Base-by-base conservation (phyloP, 2,888 invertebrate species). In the Leucoma salicis region DNA sequence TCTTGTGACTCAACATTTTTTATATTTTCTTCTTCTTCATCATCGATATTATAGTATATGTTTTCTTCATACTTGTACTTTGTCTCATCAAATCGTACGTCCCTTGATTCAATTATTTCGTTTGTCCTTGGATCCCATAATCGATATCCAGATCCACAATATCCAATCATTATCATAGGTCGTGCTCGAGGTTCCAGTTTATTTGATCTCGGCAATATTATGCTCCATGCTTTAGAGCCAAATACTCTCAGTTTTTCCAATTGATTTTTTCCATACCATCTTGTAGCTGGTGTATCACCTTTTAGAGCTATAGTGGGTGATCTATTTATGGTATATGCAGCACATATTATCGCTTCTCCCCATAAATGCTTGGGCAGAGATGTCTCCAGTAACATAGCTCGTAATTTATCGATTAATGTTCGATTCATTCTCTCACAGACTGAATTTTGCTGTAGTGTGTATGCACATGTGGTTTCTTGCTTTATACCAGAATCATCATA, bases 101-200 rank as follows among this genome's bases (percentile, higher is more conserved):
- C 28, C 12, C 12, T n/a, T 11, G 28, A 12, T 3, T 11, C 11
- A 5, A 11, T 11, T 12, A 28, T 28, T 1, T n/a, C 12, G 11
- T 28, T 12, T 7, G 28, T 11, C 6, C 11, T 12, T 28, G 28
- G 28, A 12, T 28, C 12, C 28, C 28, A 28, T n/a, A n/a, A 6
- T 12, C 28, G n/a, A 11, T 28, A 28, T 28, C 28, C 28, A 12
- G 28, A 12, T 12, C 3, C 12, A 11, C 12, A 12, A 11, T 33
- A 33, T 33, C 33, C 33, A 5, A 33, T 21, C 33, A 33, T 33
- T 4, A 33, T 21, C 33, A 33, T 33, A 12, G 21, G 21, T 12
- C 12, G 18, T 33, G 33, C 21, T 21, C 33, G n/a, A 21, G 18
- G 12, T 12, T 33, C 21, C 2, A 33, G 21, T 21, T 33, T 33